Base-by-base conservation (phyloP, 2,113 vertebrate genomes). In the Cyanoderma ruficeps region DNA sequence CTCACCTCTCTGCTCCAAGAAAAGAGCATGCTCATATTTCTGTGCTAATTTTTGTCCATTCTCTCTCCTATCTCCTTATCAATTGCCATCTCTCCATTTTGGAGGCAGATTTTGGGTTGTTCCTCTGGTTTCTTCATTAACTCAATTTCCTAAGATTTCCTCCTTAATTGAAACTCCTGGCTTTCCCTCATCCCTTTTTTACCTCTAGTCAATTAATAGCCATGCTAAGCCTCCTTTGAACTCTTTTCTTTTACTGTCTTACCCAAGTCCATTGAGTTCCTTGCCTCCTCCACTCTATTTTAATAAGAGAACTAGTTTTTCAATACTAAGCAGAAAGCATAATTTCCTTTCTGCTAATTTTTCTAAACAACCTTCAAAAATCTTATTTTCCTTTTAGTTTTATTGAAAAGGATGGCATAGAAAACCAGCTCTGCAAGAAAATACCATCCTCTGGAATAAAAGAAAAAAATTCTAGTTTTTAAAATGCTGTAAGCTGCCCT, bases 291-390 rank as follows among this genome's bases (percentile, higher is more conserved):
- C 81, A 89, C 41, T 75, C 83, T 85, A 74, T 91, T 94, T 97
- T 95, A 96, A 91, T 95, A 78, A 67, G 50, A 64, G 11, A 80
- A 93, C 63, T 93, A 49, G 71, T 88, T 94, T 78, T 87, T 92
- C 83, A 86, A 41, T 56, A 52, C 74, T 94, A 93, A 91, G 89
- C 83, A 96, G 90, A 93, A 86, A 91, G 37, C 18, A 37, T 92
- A 57, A 93, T 91, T 91, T 93, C 30, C 81, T 89, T 83, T 86
- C 88, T 82, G 44, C 47, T 71, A 82, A 22, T 65, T 90, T 69
- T 90, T 82, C 81, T 88, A 65, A 94, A 90, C 1, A 7, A 81
- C 53, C 35, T 81, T 83, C 39, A 83, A 33, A 85, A 87, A 83
- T n/a, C 30, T 61, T 72, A 30, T 37, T 90, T 49, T 75, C 27